Base-by-base conservation (phyloP, 2,888 invertebrate genomes). In the Carpatolechia fugitivella region DNA sequence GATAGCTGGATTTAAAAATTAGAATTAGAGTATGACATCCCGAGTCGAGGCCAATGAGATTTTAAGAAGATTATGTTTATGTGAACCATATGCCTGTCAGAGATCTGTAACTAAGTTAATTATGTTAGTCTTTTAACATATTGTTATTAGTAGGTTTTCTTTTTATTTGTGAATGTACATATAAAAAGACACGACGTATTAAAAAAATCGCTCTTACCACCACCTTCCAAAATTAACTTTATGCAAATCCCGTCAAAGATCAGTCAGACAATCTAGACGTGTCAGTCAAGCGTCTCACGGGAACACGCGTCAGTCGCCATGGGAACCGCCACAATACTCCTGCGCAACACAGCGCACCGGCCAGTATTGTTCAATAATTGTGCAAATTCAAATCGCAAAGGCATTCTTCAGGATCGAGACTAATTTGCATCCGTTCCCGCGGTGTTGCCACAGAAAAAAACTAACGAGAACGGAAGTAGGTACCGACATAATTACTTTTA, bases 361-460 rank as follows among this genome's bases (percentile, higher is more conserved):
- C 58, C 61, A 62, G 49, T 57, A 74, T 76, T 76, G 76, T 76
- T 72, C 63, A 56, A 44, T 63, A 66, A 69, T 63, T 65, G 62
- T 68, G 65, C 69, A 70, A 69, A 68, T 57, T 48, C 24, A 48
- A 47, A 46, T 47, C 20, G 46, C 52, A 44, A 18, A 24, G 8
- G 46, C 40, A 48, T 52, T 40, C 31, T 46, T 29, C 14, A 35
- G 33, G 30, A 24, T 38, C 31, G n/a, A 29, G 18, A 29, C 30
- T 16, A 16, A 54, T 52, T 48, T 40, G 18, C 46, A 54, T 54
- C 55, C 52, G 52, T 58, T 58, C 53, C 47, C 61, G 58, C 60
- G 66, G 57, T 62, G 50, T 66, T 62, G 60, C 52, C 46, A n/a
- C 41, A 30, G 11, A 38, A 55, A 53, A 50, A 38, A 3, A 14